phyloP scores from a whole-genome alignment of 2,888 invertebrate species.

The Noctua fimbriata region DNA sequence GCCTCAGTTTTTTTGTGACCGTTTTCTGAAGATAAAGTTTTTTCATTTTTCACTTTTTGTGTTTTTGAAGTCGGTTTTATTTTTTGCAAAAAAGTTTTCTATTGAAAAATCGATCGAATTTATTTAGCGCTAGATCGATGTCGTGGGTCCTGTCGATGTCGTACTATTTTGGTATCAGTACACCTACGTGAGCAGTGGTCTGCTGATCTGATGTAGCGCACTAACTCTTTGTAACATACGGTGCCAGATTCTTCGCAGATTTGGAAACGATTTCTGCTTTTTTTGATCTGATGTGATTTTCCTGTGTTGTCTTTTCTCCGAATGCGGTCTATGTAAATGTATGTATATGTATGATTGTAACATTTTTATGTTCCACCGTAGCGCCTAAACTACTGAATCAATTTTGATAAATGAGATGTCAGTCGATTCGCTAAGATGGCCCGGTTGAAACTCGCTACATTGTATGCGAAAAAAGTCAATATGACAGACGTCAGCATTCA shows the following conservation, averaged over 20 bases:
- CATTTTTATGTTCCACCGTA: neutral
- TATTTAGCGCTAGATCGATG: neutral
- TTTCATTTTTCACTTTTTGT: too few relatives aligned
- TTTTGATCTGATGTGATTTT: too few relatives aligned
- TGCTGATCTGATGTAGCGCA: too few relatives aligned
- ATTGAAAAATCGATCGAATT: neutral
- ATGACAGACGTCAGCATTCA: too few relatives aligned
- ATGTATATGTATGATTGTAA: neutral
- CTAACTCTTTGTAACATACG: neutral
- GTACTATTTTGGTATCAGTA: neutral
- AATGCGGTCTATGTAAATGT: neutral
- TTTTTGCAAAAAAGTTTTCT: neutral
- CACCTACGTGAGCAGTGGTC: neutral
- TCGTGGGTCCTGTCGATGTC: neutral
- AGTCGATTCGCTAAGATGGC: neutral
- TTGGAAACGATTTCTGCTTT: neutral
- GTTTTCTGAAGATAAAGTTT: too few relatives aligned
- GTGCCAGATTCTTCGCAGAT: neutral
- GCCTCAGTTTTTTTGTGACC: too few relatives aligned
- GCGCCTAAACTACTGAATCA: neutral
- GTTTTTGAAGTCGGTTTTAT: too few relatives aligned
- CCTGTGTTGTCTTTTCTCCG: too few relatives aligned
- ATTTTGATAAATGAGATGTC: neutral
- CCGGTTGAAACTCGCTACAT: neutral
- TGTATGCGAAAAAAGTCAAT: neutral